Evolutionary conservation across 2,888 invertebrate genomes (phyloP).

Genomic region (Hypomecis punctinalis): DNA sequence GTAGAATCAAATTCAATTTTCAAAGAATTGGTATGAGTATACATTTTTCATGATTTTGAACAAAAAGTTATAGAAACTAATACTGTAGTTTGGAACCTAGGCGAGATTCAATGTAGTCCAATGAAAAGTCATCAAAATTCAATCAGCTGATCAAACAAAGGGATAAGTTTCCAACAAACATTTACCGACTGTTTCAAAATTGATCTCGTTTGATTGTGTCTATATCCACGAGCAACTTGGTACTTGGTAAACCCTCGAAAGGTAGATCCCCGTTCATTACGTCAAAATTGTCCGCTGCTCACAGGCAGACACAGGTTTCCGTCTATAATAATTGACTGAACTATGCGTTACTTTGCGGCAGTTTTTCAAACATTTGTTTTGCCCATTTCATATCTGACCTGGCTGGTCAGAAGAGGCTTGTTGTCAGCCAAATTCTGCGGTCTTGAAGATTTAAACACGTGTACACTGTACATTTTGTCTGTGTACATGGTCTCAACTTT

Average conservation of each 20-base stretch:
- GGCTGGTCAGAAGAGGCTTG: too few relatives aligned
- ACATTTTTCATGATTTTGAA: neutral
- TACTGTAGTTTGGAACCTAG: neutral
- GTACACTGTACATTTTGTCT: too few relatives aligned
- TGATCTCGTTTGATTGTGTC: neutral
- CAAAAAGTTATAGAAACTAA: neutral
- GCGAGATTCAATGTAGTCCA: neutral
- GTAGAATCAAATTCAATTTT: constrained; percentile 1
- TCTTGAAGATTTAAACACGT: too few relatives aligned
- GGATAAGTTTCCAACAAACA: constrained; percentile 3
- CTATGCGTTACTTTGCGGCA: too few relatives aligned
- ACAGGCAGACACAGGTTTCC: too few relatives aligned
- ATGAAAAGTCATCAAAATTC: constrained; percentile 9
- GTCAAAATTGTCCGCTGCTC: too few relatives aligned
- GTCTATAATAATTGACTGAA: too few relatives aligned
- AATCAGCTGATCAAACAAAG: constrained; percentile 10
- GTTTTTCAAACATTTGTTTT: too few relatives aligned
- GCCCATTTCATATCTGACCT: too few relatives aligned
- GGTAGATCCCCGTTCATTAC: too few relatives aligned
- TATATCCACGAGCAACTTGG: neutral
- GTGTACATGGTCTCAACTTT: too few relatives aligned
- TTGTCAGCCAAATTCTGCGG: too few relatives aligned
- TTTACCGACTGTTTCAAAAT: neutral
- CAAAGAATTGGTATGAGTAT: neutral
- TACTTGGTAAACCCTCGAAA: neutral